Base-by-base conservation (phyloP, 1,140 invertebrate species). In the Teleopsis dalmanni region DNA sequence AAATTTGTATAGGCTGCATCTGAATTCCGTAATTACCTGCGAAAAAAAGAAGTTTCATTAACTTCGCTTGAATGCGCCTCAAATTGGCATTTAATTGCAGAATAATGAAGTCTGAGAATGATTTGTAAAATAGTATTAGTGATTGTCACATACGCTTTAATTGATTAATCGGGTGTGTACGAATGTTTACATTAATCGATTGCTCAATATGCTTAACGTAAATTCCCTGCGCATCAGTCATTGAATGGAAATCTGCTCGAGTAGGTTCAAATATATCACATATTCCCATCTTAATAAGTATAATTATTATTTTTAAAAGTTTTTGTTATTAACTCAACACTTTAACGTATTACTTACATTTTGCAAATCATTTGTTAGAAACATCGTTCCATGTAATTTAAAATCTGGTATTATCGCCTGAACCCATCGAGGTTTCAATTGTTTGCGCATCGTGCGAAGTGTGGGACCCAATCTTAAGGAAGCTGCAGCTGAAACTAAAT, bases 161-260 rank as follows among this genome's bases (percentile, higher is more conserved):
- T 56, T 60, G 64, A 57, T 65, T 75, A 57, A 72, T 77, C 52
- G 67, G 74, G 69, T 79, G 76, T 57, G 80, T 88, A 56, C 82
- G 78, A 52, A 88, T 87, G 55, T 83, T 83, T 4, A 89, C 82
- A 16, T 84, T 84, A 40, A 89, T 84, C 18, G 83, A 82, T 71
- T 89, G 86, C 67, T 89, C 85, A 51, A 88, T 81, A 60, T 86
- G 86, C 46, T 84, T 80, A 10, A 86, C 85, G 57, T 85, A 88
- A 27, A 88, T 77, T 21, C 81, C 79, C 10, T 77, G 65, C 51
- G 86, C 82, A 6, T 75, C 69, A 19, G 85, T 87, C 85, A 89
- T 87, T 21, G 78, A 78, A 8, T 79, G 78, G 56, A 90, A 81
- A 66, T 90, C 83, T 1, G 82, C 79, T 41, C 81, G 77, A 48